phyloP scores from a whole-genome alignment of 2,888 invertebrate species.

The Lagria hirta region DNA sequence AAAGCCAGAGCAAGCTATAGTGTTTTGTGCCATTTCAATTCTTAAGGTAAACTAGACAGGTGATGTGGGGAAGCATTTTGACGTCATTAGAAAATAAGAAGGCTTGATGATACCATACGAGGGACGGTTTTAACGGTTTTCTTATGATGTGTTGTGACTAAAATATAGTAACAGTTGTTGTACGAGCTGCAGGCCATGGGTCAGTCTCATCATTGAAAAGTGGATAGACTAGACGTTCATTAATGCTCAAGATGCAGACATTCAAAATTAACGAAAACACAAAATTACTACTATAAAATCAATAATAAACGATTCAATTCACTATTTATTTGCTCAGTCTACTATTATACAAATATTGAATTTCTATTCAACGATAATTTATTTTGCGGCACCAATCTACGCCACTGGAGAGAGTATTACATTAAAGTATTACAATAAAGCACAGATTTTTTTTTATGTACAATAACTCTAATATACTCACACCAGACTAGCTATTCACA shows the following conservation, averaged over 20 bases:
- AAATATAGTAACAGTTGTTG: conserved; percentile 14
- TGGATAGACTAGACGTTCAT: neutral
- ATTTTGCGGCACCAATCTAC: no score
- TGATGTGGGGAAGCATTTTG: conserved; percentile 22
- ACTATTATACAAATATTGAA: no score
- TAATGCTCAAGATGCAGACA: neutral
- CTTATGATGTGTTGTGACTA: conserved; percentile 6
- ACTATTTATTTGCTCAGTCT: neutral
- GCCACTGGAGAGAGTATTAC: no score
- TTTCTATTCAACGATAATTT: no score
- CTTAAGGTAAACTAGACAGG: conserved; percentile 27
- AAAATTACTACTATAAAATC: neutral
- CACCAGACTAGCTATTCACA: no score
- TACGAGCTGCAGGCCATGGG: conserved; percentile 8
- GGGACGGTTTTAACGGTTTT: conserved; percentile 21
- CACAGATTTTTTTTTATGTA: no score
- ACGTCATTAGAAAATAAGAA: conserved; percentile 18
- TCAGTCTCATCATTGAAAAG: conserved; percentile 2
- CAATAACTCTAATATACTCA: no score
- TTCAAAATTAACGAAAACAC: neutral
- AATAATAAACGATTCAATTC: neutral
- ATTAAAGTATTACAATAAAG: no score
- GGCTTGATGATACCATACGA: conserved; percentile 24
- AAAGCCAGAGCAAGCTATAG: conserved; percentile 20
- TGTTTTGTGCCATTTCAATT: conserved; percentile 25